These are phyloP conservation scores for Lydus trimaculatus DNA, from an alignment of 2,888 invertebrate species.

Conservation along the genomic window DNA sequence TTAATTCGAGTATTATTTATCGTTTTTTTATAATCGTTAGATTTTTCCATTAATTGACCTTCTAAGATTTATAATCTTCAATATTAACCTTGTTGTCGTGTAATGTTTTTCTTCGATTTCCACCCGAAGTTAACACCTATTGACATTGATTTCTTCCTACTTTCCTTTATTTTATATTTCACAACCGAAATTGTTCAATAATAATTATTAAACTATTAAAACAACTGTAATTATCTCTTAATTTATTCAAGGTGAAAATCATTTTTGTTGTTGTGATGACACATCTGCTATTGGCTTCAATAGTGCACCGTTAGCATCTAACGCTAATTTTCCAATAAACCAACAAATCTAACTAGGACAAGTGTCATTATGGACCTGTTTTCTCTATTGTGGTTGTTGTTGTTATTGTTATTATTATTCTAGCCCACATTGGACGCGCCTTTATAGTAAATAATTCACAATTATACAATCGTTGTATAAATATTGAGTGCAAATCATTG, in stretches of 20 bases:
- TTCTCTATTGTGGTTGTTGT: background rate
- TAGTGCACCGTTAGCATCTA: background rate
- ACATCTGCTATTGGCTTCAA: too few species aligned
- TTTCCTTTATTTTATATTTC: background rate
- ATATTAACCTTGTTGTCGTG: background rate
- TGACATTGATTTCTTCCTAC: background rate
- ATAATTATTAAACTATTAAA: too few species aligned
- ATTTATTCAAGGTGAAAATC: background rate
- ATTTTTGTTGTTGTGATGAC: too few species aligned
- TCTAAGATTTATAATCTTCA: background rate
- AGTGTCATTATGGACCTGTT: background rate
- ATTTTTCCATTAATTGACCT: background rate
- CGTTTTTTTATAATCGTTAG: background rate
- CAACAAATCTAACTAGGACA: background rate
- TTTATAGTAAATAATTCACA: background rate
- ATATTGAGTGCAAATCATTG: conserved; percentile 22
- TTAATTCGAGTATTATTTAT: background rate
- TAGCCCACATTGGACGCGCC: background rate
- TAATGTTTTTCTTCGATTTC: background rate
- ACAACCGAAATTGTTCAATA: too few species aligned
- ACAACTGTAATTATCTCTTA: background rate
- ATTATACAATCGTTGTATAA: background rate
- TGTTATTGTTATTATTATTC: too few species aligned
- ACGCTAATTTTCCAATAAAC: too few species aligned
- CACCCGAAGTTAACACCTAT: background rate